phyloP scores from a whole-genome alignment of 2,888 invertebrate genomes.

The Himalopsyche anomala region DNA sequence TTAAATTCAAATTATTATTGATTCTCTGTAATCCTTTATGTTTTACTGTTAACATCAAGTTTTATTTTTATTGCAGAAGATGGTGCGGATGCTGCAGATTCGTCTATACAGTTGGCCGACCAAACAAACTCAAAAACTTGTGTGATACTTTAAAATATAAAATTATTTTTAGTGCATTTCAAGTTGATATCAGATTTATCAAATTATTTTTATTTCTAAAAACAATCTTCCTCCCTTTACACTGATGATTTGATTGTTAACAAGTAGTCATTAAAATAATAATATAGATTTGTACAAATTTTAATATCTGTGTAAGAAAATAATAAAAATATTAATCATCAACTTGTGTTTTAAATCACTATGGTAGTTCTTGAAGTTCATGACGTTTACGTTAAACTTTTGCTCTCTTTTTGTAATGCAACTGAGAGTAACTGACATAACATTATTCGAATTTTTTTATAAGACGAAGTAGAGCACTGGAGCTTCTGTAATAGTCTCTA shows the following conservation, averaged over 20 bases:
- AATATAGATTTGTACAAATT: slow-evolving; percentile 27
- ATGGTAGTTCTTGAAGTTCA: no score
- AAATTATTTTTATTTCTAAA: not conserved
- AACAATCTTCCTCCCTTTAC: not conserved
- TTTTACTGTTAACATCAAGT: no score
- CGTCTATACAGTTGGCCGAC: slow-evolving; percentile 71
- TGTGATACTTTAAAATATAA: slow-evolving; percentile 72
- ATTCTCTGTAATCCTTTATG: no score
- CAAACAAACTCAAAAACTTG: slow-evolving; percentile 75
- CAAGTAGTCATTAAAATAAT: not conserved
- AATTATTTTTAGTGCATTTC: not conserved
- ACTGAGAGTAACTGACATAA: no score
- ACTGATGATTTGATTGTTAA: slow-evolving; percentile 17
- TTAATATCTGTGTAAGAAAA: slow-evolving; percentile 30
- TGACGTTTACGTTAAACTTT: no score
- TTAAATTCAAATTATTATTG: no score
- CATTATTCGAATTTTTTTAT: no score
- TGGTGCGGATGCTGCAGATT: slow-evolving; percentile 70
- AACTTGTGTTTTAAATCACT: not conserved
- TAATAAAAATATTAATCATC: slow-evolving; percentile 1
- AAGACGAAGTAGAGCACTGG: no score
- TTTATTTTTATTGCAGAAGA: slow-evolving; percentile 52
- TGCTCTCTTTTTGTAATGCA: no score
- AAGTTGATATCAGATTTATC: not conserved
- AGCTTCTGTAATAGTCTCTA: no score